Evolutionary conservation across 1,140 invertebrate species (phyloP).

Genomic region (Sycophila sp.): DNA sequence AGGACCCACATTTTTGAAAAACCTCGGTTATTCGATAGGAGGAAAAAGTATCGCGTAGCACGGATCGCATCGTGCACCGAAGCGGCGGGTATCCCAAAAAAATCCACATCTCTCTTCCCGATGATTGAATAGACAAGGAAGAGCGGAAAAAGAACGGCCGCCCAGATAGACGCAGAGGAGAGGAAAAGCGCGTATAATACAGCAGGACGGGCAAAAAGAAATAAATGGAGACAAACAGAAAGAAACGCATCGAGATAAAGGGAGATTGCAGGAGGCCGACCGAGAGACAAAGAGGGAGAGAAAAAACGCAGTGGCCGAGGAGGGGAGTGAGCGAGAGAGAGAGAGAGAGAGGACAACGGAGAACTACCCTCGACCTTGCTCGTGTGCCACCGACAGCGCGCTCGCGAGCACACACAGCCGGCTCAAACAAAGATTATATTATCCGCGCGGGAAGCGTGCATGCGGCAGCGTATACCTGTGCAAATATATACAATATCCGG

Average conservation of each 20-base stretch:
- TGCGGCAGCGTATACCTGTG: conserved; percentile 24
- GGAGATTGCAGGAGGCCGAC: neutral
- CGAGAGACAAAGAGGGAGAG: neutral
- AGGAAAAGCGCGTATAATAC: conserved; percentile 9
- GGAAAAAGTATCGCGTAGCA: neutral
- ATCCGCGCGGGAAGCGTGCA: conserved; percentile 18
- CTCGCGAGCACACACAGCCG: conserved; percentile 4
- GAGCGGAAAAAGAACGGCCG: neutral
- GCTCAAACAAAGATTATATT: conserved; percentile 39
- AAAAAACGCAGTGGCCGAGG: too few species aligned
- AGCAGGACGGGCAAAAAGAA: conserved; percentile 14
- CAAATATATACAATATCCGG: conserved; percentile 37
- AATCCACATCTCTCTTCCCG: neutral
- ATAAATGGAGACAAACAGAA: conserved; percentile 25
- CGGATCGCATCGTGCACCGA: too few species aligned
- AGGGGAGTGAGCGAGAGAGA: too few species aligned
- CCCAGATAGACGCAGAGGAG: neutral
- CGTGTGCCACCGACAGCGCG: neutral
- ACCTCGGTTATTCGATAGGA: too few species aligned
- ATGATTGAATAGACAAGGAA: conserved; percentile 19
- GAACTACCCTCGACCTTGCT: neutral
- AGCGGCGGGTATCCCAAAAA: too few species aligned
- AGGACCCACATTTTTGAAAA: too few species aligned
- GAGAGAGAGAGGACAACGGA: neutral
- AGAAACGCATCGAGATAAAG: neutral